Evolutionary conservation across 2,888 invertebrate species (phyloP).

Genomic region (Amorpha juglandis): DNA sequence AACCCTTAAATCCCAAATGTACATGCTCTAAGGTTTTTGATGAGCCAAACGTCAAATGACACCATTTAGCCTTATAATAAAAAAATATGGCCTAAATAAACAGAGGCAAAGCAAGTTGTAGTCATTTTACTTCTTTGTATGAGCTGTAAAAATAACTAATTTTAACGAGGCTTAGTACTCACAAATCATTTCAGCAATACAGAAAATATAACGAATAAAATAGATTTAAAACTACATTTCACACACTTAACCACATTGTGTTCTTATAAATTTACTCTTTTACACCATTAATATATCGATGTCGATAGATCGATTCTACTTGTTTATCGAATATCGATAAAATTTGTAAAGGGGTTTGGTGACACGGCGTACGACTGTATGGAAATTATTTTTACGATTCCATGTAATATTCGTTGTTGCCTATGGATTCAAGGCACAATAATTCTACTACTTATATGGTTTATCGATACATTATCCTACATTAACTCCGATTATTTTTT

Average conservation of each 20-base stretch:
- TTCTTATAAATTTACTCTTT: slow-evolving; percentile 22
- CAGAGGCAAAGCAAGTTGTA: too few relatives aligned
- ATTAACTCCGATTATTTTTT: neutral
- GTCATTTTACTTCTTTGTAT: neutral
- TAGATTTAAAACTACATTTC: slow-evolving; percentile 20
- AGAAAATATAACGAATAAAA: slow-evolving; percentile 20
- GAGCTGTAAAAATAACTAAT: neutral
- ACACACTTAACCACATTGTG: slow-evolving; percentile 19
- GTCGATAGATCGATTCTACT: slow-evolving; percentile 22
- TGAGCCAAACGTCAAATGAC: too few relatives aligned
- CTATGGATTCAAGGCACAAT: slow-evolving; percentile 21
- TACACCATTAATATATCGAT: slow-evolving; percentile 15
- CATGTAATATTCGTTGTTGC: slow-evolving; percentile 11
- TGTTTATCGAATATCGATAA: slow-evolving; percentile 24
- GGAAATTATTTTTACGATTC: neutral
- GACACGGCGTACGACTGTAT: neutral
- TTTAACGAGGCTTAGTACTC: slow-evolving; percentile 8
- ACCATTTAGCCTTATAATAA: too few relatives aligned
- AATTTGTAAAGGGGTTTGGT: slow-evolving; percentile 17
- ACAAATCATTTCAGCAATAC: neutral
- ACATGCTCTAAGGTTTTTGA: too few relatives aligned
- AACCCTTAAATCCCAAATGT: too few relatives aligned
- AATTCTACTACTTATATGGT: slow-evolving; percentile 8
- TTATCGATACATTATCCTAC: neutral
- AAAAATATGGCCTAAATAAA: too few relatives aligned